Evolutionary conservation across 2,888 invertebrate species (phyloP), one percentile per base, ranked within the genome.

Genomic region (Drosophila nr. medialis): DNA sequence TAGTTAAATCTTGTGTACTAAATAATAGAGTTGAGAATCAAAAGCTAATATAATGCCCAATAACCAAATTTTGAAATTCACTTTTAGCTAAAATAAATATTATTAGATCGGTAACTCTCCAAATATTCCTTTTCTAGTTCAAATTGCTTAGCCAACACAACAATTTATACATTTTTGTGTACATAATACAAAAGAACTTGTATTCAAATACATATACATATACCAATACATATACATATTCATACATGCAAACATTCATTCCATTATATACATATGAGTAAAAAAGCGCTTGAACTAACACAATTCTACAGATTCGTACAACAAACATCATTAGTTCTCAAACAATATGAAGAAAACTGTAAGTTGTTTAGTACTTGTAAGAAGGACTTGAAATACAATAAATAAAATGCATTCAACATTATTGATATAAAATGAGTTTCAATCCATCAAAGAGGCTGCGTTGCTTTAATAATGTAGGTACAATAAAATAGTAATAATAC

Each of bases 351-450:
- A 45, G 42, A 83, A 68, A 67, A 61, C 64, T 75, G 53, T 78
- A 75, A 68, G 72, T 82, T 83, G 81, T 76, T 83, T 76, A 76
- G 73, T 81, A 72, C 68, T 50, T 72, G 67, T 72, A 81, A 72
- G 69, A 76, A 70, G 65, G 67, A 83, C 83, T 80, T 81, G 68
- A 72, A 72, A 81, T 77, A 75, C 67, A 78, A 78, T 75, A 75
- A 79, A 81, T 77, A 83, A 81, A 83, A 69, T 67, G 64, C 76
- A 81, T 83, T 80, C 71, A 58, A 81, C 64, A 80, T 69, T 65
- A 78, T 53, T 71, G n/a, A 71, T 68, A 70, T 36, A 38, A 32
- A 48, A 38, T 48, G 11, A 34, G 15, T 60, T 49, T 49, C 10
- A 15, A 36, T 55, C 6, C 6, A n/a, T 24, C 24, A 24, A 24